Percentiles rank a stretch among this genome's conserved stretches.
Evolutionary conservation across 2,888 invertebrate genomes (phyloP).

Genomic region (Dryocosmus kuriphilus): DNA sequence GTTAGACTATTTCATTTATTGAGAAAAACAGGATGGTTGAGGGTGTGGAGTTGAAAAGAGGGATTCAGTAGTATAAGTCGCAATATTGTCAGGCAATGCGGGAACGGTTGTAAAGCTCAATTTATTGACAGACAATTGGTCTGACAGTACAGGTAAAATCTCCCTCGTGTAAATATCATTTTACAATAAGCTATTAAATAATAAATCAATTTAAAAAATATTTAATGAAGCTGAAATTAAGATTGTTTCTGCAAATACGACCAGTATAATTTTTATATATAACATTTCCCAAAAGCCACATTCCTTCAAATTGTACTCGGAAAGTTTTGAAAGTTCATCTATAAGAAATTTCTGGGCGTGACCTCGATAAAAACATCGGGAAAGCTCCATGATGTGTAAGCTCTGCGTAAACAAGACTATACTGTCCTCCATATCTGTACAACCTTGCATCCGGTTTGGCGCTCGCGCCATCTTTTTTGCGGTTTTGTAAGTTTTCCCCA

Average conservation of each 20-base stretch:
- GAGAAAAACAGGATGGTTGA: too few relatives aligned
- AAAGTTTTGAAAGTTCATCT: conserved; percentile 5
- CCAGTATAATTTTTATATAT: background rate
- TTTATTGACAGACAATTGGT: too few relatives aligned
- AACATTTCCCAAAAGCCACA: background rate
- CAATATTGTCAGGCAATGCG: too few relatives aligned
- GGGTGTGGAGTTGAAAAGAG: too few relatives aligned
- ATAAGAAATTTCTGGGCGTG: background rate
- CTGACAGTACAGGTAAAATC: too few relatives aligned
- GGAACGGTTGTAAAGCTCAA: too few relatives aligned
- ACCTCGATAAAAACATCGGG: conserved; percentile 7
- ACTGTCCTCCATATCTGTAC: conserved; percentile 20
- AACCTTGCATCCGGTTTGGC: background rate
- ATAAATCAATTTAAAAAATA: background rate
- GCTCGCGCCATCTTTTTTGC: conserved; percentile 11
- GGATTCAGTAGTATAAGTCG: too few relatives aligned
- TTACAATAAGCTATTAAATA: too few relatives aligned
- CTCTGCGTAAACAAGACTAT: conserved; percentile 7
- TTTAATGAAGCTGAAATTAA: background rate
- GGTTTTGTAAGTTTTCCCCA: background rate
- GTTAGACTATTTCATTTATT: too few relatives aligned
- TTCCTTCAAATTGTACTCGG: conserved; percentile 9
- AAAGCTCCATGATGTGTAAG: background rate
- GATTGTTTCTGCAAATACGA: conserved; percentile 18
- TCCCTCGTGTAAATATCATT: too few relatives aligned